Evolutionary conservation across 2,797 vertebrate species (phyloP).

Genomic region (Falco novaeseelandiae): DNA sequence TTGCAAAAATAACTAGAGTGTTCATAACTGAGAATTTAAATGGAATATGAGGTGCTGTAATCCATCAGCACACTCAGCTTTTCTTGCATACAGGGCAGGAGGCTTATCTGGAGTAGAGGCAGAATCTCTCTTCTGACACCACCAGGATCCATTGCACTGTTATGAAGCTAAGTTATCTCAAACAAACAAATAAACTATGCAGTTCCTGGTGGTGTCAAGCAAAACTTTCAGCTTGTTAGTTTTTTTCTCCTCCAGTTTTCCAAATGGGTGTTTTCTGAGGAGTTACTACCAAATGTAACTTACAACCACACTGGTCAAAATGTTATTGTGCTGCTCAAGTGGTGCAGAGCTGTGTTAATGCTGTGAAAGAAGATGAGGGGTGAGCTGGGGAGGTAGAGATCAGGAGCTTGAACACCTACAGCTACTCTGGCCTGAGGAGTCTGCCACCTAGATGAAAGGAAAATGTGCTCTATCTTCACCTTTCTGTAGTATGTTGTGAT

Average conservation of each 20-base stretch:
- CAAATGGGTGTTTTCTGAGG: not conserved
- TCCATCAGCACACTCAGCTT: not conserved
- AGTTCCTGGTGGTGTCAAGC: not conserved
- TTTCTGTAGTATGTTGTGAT: not conserved
- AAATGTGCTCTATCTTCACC: not conserved
- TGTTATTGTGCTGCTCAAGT: rapidly evolving
- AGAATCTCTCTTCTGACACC: not conserved
- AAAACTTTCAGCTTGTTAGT: not conserved
- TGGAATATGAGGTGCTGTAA: slow-evolving; percentile 5
- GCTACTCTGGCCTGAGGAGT: not conserved
- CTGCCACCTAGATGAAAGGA: not conserved
- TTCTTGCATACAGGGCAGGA: not conserved
- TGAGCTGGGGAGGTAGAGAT: not conserved
- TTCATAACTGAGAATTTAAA: slow-evolving; percentile 24
- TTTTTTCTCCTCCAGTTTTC: not conserved
- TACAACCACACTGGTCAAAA: not conserved
- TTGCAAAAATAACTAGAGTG: slow-evolving; percentile 26
- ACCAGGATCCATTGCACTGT: not conserved
- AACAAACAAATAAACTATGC: not conserved
- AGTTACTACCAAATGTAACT: not conserved
- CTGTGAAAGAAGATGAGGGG: not conserved
- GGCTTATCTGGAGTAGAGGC: not conserved
- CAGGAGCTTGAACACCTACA: not conserved
- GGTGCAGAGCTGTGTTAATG: not conserved
- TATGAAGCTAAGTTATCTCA: not conserved